phyloP scores from a whole-genome alignment of 2,888 invertebrate genomes.

The Drosophila yooni region DNA sequence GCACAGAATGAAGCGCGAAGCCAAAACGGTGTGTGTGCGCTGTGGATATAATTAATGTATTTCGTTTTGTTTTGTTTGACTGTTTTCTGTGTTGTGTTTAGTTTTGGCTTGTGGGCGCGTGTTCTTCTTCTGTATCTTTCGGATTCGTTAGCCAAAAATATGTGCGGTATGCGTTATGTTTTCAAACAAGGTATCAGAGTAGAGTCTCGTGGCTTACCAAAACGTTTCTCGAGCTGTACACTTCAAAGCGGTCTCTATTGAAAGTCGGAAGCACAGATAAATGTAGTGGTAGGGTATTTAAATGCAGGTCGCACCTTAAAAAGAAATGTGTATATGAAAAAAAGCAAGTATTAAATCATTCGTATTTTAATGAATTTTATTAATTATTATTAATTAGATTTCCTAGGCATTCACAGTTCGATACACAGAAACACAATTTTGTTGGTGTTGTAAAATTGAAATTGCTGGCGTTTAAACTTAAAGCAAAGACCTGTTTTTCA shows the following conservation, averaged over 20 bases:
- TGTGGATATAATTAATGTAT: constrained; percentile 23
- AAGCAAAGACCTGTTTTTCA: constrained; percentile 13
- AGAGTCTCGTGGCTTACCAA: constrained; percentile 12
- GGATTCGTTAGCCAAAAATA: constrained; percentile 50
- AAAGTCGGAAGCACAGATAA: not conserved
- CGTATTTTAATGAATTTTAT: not conserved
- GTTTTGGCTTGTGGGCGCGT: constrained; percentile 41
- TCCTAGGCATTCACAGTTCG: not conserved
- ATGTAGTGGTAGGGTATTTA: not conserved
- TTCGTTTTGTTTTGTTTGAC: constrained; percentile 17
- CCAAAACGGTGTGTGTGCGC: constrained; percentile 27
- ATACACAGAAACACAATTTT: constrained; percentile 2
- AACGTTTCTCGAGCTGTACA: constrained; percentile 9
- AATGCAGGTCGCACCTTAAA: not conserved
- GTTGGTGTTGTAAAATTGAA: not conserved
- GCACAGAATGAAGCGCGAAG: constrained; percentile 38
- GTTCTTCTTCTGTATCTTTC: constrained; percentile 35
- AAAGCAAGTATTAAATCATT: not conserved
- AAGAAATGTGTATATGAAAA: not conserved
- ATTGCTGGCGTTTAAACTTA: not conserved
- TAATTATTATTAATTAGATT: not conserved
- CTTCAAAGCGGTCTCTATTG: constrained; percentile 2
- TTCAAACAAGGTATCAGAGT: constrained; percentile 8
- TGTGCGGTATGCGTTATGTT: constrained; percentile 55
- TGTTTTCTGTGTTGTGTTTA: constrained; percentile 22